Conservation (phyloP, 2,888 invertebrate genomes). For the Acleris laterana region DNA sequence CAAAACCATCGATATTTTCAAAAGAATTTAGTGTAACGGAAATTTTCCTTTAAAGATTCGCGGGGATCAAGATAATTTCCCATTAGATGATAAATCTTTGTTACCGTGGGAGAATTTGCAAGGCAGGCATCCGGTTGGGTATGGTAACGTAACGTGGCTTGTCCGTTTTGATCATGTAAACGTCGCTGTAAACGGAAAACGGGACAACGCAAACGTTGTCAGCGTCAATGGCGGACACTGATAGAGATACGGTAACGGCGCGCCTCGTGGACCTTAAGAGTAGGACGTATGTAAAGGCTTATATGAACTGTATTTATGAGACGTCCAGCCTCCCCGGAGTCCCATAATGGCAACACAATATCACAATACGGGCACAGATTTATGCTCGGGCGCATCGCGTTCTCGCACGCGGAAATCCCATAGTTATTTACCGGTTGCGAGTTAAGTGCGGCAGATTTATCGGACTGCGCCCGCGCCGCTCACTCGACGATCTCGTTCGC, state of each 20-base stretch:
- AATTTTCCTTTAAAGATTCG: slow-evolving; percentile 19
- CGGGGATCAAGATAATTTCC: slow-evolving; percentile 4
- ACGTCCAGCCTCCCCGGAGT: slow-evolving; percentile 70
- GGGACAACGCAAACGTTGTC: slow-evolving; percentile 21
- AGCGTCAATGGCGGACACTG: slow-evolving; percentile 14
- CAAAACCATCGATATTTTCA: slow-evolving; percentile 35
- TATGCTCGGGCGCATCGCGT: slow-evolving; percentile 79
- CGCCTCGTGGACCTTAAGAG: slow-evolving; percentile 56
- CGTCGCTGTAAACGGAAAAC: slow-evolving; percentile 18
- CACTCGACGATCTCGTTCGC: slow-evolving; percentile 78
- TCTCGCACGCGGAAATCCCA: slow-evolving; percentile 84
- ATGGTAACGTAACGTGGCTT: neutral
- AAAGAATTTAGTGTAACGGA: slow-evolving; percentile 28
- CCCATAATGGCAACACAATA: slow-evolving; percentile 84
- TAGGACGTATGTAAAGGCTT: slow-evolving; percentile 50
- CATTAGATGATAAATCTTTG: slow-evolving; percentile 3
- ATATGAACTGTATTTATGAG: slow-evolving; percentile 73
- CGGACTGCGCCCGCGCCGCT: slow-evolving; percentile 65
- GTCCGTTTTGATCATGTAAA: slow-evolving; percentile 25
- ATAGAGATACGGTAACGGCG: slow-evolving; percentile 55
- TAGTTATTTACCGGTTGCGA: slow-evolving; percentile 84
- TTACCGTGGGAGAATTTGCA: slow-evolving; percentile 26
- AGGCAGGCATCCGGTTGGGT: neutral
- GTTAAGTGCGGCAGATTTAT: slow-evolving; percentile 84
- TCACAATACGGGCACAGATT: slow-evolving; percentile 83